Conservation (phyloP, 2,797 vertebrate genomes). For the Amphiprion clarkii region DNA sequence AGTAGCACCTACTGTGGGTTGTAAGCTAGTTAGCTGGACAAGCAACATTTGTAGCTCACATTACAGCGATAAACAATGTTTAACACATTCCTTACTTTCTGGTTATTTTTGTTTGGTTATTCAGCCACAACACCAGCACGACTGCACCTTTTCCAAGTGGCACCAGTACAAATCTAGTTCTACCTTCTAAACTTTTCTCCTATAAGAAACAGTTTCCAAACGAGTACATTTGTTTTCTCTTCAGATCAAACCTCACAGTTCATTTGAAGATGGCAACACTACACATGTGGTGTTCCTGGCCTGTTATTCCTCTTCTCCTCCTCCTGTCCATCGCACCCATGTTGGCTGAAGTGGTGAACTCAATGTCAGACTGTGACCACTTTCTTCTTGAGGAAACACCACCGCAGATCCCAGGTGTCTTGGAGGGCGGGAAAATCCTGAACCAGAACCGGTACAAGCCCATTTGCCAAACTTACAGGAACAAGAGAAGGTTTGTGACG, state of each 20-base stretch:
- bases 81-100: no score
- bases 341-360: slow-evolving; percentile 5
- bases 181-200: no score
- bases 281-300: not conserved
- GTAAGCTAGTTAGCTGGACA: no score
- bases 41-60: no score
- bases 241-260: not conserved
- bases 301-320: slow-evolving; percentile 11
- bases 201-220: no score
- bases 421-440: not conserved
- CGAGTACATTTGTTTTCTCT: not conserved
- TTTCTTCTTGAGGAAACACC: slow-evolving; percentile 7
- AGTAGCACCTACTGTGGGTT: no score
- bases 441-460: slow-evolving; percentile 33
- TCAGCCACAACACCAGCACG: no score
- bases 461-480: slow-evolving; percentile 48
- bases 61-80: no score
- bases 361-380: not conserved
- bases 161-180: no score
- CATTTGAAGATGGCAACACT: slow-evolving; percentile 5
- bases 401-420: slow-evolving; percentile 26
- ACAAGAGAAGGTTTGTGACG: slow-evolving; percentile 33
- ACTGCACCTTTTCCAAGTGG: no score
- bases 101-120: no score
- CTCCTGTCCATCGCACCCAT: slow-evolving; percentile 4